phyloP scores from a whole-genome alignment of 2,113 vertebrate genomes.

The Prionailurus viverrinus region DNA sequence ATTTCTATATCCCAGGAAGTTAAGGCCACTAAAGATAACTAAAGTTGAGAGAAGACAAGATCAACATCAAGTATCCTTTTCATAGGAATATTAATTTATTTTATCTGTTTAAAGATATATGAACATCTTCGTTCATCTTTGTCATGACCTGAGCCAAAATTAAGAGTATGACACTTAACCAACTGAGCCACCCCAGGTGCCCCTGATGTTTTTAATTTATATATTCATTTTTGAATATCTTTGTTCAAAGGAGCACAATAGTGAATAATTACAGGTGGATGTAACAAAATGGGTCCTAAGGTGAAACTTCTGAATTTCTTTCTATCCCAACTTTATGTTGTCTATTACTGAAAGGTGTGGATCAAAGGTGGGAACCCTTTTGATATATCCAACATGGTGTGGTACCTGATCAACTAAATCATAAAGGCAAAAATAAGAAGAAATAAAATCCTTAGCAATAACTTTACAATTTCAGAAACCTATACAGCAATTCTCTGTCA shows the following conservation, averaged over 20 bases:
- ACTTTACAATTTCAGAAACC: neutral
- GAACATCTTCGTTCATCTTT: too few species aligned
- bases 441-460: conserved; percentile 2
- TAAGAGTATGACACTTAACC: too few species aligned
- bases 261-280: neutral
- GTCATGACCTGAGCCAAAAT: too few species aligned
- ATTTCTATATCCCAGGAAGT: conserved; percentile 2
- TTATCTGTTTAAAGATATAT: too few species aligned
- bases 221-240: neutral
- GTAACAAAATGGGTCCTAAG: neutral
- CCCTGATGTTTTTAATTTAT: too few species aligned
- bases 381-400: neutral
- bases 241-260: neutral
- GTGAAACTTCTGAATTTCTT: neutral
- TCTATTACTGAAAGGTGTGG: neutral
- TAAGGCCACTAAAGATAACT: neutral
- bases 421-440: neutral
- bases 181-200: too few species aligned
- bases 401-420: neutral
- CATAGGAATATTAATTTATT: neutral
- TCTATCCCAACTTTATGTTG: neutral
- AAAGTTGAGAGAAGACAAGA: conserved; percentile 36
- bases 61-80: conserved; percentile 8
- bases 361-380: neutral
- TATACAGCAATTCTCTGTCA: conserved; percentile 1